Evolutionary conservation across 2,113 vertebrate genomes (phyloP).

Genomic region (Tachysurus vachellii): DNA sequence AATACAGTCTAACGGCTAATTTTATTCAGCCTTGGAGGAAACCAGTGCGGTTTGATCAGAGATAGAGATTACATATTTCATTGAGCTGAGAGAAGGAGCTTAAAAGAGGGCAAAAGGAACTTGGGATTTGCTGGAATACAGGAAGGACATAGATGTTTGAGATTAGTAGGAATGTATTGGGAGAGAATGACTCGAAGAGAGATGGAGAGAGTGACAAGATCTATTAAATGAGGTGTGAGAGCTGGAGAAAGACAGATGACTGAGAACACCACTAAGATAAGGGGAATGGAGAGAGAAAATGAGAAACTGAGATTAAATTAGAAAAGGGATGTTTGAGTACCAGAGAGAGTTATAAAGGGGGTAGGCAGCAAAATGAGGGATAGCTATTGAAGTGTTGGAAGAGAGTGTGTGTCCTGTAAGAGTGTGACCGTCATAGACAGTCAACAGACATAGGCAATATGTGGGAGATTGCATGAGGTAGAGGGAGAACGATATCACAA

Average conservation of each 20-base stretch:
- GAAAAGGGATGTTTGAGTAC: slow-evolving; percentile 11
- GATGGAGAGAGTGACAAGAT: slow-evolving; percentile 31
- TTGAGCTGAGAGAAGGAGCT: background rate
- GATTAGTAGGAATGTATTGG: slow-evolving; percentile 12
- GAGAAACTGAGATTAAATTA: slow-evolving; percentile 31
- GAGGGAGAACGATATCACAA: slow-evolving; percentile 22
- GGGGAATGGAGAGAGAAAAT: slow-evolving; percentile 30
- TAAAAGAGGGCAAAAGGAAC: slow-evolving; percentile 40
- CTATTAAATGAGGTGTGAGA: slow-evolving; percentile 27
- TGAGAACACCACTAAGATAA: slow-evolving; percentile 14
- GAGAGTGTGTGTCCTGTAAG: slow-evolving; percentile 31
- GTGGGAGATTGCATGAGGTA: slow-evolving; percentile 19
- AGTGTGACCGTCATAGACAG: slow-evolving; percentile 2
- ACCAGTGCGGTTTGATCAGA: slow-evolving; percentile 8
- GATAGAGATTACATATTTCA: slow-evolving; percentile 31
- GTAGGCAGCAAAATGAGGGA: slow-evolving; percentile 7
- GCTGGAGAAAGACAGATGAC: slow-evolving; percentile 17
- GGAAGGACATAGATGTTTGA: slow-evolving; percentile 10
- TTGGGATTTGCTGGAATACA: background rate
- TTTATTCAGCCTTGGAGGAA: slow-evolving; percentile 7
- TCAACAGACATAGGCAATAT: slow-evolving; percentile 17
- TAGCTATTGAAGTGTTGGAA: slow-evolving; percentile 3
- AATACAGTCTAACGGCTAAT: slow-evolving; percentile 13
- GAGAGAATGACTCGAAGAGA: background rate
- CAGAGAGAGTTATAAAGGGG: slow-evolving; percentile 29